A percentile compares a stretch with the other conserved stretches of the same genome.
These are phyloP conservation scores for Mionectes olivaceus DNA, from an alignment of 2,797 vertebrate species.

Conservation along the genomic window DNA sequence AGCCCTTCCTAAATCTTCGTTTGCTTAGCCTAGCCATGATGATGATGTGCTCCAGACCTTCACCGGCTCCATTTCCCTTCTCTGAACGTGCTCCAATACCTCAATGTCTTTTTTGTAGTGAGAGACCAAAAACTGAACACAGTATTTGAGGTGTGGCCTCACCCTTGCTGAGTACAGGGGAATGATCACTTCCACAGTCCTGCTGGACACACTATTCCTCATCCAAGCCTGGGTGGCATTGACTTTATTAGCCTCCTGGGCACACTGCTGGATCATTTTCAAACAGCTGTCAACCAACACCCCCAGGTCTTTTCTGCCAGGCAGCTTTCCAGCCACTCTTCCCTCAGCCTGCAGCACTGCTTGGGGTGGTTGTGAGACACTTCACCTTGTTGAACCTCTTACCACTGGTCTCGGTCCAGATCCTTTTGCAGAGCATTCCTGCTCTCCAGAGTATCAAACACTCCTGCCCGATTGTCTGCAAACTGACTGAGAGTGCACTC, in stretches of 20 bases:
- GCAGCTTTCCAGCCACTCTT: not conserved
- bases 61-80: not conserved
- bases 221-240: not conserved
- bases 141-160: rapidly evolving
- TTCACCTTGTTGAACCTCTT: not conserved
- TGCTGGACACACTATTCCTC: not conserved
- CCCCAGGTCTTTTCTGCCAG: rapidly evolving
- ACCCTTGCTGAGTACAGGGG: too few species aligned
- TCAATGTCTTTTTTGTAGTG: not conserved
- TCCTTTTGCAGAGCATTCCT: not conserved
- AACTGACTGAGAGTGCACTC: not conserved
- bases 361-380: not conserved
- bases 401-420: not conserved
- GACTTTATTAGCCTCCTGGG: not conserved
- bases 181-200: not conserved
- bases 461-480: not conserved
- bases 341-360: not conserved
- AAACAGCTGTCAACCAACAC: not conserved
- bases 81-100: rapidly evolving
- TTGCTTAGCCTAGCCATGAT: too few species aligned
- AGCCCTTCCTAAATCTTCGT: too few species aligned
- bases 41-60: not conserved
- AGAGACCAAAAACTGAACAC: not conserved
- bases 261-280: not conserved
- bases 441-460: not conserved